These are phyloP conservation scores for Varanus salvator DNA, from an alignment of 2,113 vertebrate species.

Conservation along the genomic window DNA sequence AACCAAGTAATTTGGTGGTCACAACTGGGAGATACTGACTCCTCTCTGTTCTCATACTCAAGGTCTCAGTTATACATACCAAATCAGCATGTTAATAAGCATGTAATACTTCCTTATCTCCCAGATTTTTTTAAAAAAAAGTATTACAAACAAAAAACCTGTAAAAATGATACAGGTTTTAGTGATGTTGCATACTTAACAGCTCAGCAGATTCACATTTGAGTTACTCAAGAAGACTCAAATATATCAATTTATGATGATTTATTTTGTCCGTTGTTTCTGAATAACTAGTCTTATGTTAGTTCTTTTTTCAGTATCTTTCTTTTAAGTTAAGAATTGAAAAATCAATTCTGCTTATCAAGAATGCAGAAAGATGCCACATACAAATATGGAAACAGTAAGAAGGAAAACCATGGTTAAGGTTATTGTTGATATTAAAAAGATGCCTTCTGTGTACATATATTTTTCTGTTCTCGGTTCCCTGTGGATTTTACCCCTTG, in stretches of 20 bases:
- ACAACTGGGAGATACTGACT: too few relatives aligned
- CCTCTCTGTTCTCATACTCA: too few relatives aligned
- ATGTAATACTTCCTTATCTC: neutral
- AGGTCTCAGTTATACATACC: too few relatives aligned
- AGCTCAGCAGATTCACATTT: neutral
- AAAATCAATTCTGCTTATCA: neutral
- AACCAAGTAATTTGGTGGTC: too few relatives aligned
- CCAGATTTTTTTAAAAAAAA: neutral
- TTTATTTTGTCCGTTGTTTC: neutral
- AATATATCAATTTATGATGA: neutral
- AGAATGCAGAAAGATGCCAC: neutral
- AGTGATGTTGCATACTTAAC: neutral
- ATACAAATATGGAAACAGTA: neutral
- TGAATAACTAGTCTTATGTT: neutral
- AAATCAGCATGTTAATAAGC: too few relatives aligned
- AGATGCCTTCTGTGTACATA: constrained; percentile 5
- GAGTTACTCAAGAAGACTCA: neutral
- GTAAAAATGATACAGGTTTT: neutral
- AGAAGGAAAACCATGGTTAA: constrained; percentile 1
- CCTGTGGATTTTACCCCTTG: constrained; percentile 16
- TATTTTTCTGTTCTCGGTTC: neutral
- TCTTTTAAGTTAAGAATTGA: neutral
- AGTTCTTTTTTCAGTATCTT: neutral
- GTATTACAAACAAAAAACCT: neutral
- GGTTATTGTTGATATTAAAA: constrained; percentile 16